Evolutionary conservation across 2,797 vertebrate genomes (phyloP).

Genomic region (Acrossocheilus fasciatus): DNA sequence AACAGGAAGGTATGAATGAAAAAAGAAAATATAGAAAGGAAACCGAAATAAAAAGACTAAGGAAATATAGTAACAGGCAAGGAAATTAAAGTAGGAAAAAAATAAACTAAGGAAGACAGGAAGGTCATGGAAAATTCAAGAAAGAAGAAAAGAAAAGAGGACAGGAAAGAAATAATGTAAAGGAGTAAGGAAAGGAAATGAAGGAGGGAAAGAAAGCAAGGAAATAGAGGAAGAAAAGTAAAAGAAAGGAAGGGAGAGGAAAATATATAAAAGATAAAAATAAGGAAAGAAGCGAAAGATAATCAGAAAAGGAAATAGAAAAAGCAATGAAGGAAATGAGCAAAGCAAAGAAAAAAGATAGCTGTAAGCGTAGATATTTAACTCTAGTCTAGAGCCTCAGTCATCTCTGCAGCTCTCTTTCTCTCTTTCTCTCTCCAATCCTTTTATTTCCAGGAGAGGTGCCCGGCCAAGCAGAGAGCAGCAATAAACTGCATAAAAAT

Average conservation of each 20-base stretch:
- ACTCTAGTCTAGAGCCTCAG: not conserved
- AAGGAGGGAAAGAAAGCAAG: not conserved
- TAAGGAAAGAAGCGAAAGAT: not conserved
- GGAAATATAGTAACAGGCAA: not conserved
- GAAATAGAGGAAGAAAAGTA: not conserved
- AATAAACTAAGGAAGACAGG: not conserved
- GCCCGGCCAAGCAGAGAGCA: constrained; percentile 33
- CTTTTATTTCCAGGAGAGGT: constrained; percentile 47
- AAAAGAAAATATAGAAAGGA: not conserved
- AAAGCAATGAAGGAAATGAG: not conserved
- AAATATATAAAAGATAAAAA: not conserved
- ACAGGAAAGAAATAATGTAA: not conserved
- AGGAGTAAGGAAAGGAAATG: no score
- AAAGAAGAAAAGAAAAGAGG: not conserved
- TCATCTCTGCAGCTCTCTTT: not conserved
- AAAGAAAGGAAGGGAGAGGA: not conserved
- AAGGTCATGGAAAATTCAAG: not conserved
- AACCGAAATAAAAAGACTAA: not conserved
- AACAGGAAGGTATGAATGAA: no score
- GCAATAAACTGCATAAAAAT: constrained; percentile 65
- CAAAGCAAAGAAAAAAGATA: not conserved
- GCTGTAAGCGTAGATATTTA: not conserved
- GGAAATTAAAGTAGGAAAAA: not conserved
- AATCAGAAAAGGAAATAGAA: not conserved
- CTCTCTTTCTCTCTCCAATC: constrained; percentile 11